These are phyloP conservation scores for Dendrocopos noguchii DNA, from an alignment of 2,113 vertebrate genomes.

Conservation along the genomic window DNA sequence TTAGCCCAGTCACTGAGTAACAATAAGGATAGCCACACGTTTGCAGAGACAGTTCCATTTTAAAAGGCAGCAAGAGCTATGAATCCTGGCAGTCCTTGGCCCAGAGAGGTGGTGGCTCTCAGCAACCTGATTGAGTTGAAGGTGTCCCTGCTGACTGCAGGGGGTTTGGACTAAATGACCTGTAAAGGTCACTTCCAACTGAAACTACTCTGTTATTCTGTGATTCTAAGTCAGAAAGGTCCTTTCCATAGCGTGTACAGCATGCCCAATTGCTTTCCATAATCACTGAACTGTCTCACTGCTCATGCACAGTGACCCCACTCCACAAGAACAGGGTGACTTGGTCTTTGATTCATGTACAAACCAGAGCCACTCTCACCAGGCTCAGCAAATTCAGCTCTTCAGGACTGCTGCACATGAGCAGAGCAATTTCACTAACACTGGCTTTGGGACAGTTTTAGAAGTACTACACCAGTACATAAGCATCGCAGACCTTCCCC, in stretches of 20 bases:
- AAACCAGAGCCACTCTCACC: not conserved
- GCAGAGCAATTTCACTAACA: not conserved
- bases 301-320: fast-evolving
- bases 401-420: not conserved
- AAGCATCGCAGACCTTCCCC: not conserved
- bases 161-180: too few relatives aligned
- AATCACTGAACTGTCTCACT: not conserved
- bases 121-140: too few relatives aligned
- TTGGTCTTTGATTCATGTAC: fast-evolving
- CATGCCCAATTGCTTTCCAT: fast-evolving
- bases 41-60: not conserved
- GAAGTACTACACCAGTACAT: not conserved
- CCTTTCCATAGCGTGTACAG: not conserved
- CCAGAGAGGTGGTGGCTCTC: too few relatives aligned
- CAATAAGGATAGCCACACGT: not conserved
- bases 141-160: too few relatives aligned
- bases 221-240: not conserved
- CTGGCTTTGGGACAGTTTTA: not conserved
- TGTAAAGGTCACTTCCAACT: too few relatives aligned
- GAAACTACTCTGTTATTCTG: too few relatives aligned
- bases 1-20: not conserved
- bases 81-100: not conserved
- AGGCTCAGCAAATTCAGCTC: not conserved
- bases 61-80: not conserved
- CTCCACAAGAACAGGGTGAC: not conserved